phyloP scores from a whole-genome alignment of 1,140 invertebrate genomes.

The Nephila pilipes region DNA sequence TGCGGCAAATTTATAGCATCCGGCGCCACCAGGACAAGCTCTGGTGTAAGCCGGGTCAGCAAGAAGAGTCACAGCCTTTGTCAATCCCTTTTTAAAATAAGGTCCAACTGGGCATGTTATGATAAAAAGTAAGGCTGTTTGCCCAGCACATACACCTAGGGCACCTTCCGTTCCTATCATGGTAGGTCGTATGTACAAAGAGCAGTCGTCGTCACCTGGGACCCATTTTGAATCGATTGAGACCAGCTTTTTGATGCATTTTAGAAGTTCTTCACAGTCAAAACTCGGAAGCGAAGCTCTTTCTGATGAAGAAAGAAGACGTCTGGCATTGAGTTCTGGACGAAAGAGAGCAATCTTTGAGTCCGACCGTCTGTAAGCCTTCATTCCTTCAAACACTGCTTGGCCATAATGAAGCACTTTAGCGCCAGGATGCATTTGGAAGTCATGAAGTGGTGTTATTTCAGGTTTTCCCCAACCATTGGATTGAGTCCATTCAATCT shows the following conservation, averaged over 20 bases:
- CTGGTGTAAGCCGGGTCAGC: constrained; percentile 91
- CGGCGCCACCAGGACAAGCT: constrained; percentile 97
- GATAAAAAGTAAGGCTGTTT: constrained; percentile 93
- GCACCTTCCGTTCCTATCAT: constrained; percentile 98
- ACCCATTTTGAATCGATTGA: constrained; percentile 98
- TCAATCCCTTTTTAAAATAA: constrained; percentile 88
- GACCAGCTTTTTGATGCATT: constrained; percentile 92
- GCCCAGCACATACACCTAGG: constrained; percentile 92
- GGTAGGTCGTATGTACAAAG: constrained; percentile 97
- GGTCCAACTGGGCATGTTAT: constrained; percentile 95
- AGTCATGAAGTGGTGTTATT: constrained; percentile 76
- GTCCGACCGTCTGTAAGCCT: constrained; percentile 97
- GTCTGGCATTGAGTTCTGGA: constrained; percentile 96
- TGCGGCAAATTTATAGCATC: constrained; percentile 96
- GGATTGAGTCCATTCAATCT: constrained; percentile 76
- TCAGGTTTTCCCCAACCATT: constrained; percentile 77
- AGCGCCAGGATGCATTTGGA: constrained; percentile 87
- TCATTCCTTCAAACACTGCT: constrained; percentile 99
- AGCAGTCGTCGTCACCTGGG: constrained; percentile 90
- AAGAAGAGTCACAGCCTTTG: constrained; percentile 89
- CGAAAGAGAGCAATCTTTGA: constrained; percentile 96
- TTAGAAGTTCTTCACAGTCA: constrained; percentile 92
- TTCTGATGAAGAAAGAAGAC: constrained; percentile 92
- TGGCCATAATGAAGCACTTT: constrained; percentile 97
- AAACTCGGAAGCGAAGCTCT: constrained; percentile 94